Conservation (phyloP, 2,888 invertebrate species). For the Geotrupes spiniger region DNA sequence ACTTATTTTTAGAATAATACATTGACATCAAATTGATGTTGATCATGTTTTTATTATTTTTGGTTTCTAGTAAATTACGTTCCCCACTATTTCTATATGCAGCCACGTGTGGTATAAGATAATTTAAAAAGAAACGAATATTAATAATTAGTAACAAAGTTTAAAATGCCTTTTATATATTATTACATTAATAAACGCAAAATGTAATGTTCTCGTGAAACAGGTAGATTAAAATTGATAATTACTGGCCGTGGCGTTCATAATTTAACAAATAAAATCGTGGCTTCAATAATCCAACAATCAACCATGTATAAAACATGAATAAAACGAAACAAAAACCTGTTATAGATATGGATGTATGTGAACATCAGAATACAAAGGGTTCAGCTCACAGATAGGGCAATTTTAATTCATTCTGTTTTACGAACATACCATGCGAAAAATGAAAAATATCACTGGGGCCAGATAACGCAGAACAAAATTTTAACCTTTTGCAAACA, state of each 20-base stretch:
- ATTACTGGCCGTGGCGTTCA: neutral
- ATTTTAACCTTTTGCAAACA: constrained; percentile 16
- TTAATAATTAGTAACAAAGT: no score
- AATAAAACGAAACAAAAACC: constrained; percentile 35
- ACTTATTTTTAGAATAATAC: no score
- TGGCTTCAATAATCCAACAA: constrained; percentile 25
- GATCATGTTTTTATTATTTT: no score
- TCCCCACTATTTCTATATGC: no score
- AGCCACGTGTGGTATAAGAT: no score
- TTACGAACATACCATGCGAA: constrained; percentile 35
- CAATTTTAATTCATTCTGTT: constrained; percentile 39
- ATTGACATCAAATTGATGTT: no score
- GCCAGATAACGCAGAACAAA: constrained; percentile 23
- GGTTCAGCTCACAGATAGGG: constrained; percentile 32
- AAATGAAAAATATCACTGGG: constrained; percentile 38
- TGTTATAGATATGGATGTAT: constrained; percentile 33
- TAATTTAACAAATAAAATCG: constrained; percentile 9
- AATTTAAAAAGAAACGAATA: no score
- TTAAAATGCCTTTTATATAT: no score
- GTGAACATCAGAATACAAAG: constrained; percentile 27
- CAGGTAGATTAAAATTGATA: no score
- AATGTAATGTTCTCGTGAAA: no score
- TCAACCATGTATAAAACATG: constrained; percentile 29
- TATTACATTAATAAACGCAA: no score
- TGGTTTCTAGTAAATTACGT: no score